Conservation (phyloP, 2,797 vertebrate genomes). For the Ciconia nigra region DNA sequence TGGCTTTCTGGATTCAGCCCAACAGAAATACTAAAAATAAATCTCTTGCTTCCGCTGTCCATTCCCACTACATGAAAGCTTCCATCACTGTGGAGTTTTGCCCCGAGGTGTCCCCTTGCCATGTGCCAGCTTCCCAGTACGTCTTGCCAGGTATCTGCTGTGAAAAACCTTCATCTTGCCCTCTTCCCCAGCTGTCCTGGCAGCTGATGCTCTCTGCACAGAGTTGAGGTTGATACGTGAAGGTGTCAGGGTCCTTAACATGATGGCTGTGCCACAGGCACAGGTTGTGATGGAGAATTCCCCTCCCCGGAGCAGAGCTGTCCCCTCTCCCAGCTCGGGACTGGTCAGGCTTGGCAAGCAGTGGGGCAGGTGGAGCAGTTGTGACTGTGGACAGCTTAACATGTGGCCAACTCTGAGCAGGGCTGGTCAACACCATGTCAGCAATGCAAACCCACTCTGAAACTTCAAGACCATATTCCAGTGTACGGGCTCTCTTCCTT, state of each 20-base stretch:
- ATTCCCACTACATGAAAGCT: not conserved
- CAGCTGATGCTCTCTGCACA: not conserved
- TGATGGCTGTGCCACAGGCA: not conserved
- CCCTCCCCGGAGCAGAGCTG: not conserved
- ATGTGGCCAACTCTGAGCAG: not conserved
- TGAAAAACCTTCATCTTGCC: not conserved
- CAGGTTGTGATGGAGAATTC: not conserved
- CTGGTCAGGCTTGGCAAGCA: not conserved
- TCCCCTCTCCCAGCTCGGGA: not conserved
- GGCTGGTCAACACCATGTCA: not conserved
- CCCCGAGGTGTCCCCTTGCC: not conserved
- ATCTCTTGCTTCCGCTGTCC: not conserved
- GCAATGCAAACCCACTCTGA: not conserved
- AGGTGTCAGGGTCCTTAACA: accelerated
- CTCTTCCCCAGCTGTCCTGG: not conserved
- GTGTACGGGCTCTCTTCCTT: accelerated
- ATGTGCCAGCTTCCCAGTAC: not conserved
- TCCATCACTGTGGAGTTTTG: not conserved
- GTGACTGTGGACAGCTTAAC: not conserved
- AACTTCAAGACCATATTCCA: not conserved
- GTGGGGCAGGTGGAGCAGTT: not conserved
- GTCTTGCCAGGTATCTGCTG: not conserved
- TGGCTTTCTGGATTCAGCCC: conserved; percentile 8
- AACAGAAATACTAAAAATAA: not conserved
- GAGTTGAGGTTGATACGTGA: accelerated